Conservation (phyloP, 2,113 vertebrate genomes). For the Oryzias curvinotus region DNA sequence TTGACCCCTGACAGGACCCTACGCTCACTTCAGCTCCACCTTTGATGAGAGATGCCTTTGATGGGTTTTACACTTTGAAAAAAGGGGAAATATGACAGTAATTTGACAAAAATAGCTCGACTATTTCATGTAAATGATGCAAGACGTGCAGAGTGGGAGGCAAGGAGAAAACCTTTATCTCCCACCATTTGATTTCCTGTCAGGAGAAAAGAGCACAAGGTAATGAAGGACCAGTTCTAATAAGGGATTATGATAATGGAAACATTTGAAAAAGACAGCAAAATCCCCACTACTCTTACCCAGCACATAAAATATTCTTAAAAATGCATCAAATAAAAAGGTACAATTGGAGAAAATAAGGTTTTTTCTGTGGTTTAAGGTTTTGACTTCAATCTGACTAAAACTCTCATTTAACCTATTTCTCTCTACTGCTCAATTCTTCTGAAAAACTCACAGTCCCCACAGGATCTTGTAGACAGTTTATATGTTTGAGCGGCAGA, state of each 20-base stretch:
- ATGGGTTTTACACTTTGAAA: slow-evolving; percentile 47
- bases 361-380: too few relatives aligned
- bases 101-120: slow-evolving; percentile 45
- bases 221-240: slow-evolving; percentile 52
- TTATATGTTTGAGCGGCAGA: too few relatives aligned
- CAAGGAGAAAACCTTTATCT: slow-evolving; percentile 52
- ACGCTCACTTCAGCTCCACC: slow-evolving; percentile 53
- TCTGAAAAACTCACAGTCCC: slow-evolving; percentile 50
- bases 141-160: slow-evolving; percentile 20
- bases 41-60: slow-evolving; percentile 62
- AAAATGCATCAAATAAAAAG: slow-evolving; percentile 19
- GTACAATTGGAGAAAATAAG: not conserved
- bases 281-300: slow-evolving; percentile 12
- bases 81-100: slow-evolving; percentile 63
- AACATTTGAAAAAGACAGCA: slow-evolving; percentile 43
- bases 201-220: slow-evolving; percentile 57
- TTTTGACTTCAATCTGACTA: slow-evolving; percentile 21
- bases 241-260: slow-evolving; percentile 66
- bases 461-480: not conserved
- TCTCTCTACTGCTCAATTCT: slow-evolving; percentile 48
- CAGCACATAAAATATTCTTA: slow-evolving; percentile 11
- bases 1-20: slow-evolving; percentile 65
- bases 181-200: slow-evolving; percentile 61
- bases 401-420: slow-evolving; percentile 47
- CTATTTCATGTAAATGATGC: slow-evolving; percentile 37